Evolutionary conservation across 2,797 vertebrate genomes (phyloP).

Genomic region (Clarias pachynema): DNA sequence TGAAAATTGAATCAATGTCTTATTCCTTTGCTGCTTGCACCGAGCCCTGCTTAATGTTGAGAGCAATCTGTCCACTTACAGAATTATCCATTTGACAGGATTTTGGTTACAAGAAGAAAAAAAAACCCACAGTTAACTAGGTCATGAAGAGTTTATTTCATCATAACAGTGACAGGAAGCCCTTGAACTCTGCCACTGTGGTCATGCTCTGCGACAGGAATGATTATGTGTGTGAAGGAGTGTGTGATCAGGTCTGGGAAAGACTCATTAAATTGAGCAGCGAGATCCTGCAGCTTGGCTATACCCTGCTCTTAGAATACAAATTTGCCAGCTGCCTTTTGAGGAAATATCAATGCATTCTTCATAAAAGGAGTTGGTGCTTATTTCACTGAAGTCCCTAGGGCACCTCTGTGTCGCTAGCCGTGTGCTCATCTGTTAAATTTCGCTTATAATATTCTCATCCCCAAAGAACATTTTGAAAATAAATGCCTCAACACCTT

Average conservation of each 20-base stretch:
- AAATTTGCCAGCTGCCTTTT: conserved; percentile 29
- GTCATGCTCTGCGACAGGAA: conserved; percentile 25
- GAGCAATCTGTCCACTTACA: conserved; percentile 46
- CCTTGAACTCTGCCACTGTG: conserved; percentile 51
- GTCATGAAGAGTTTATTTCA: conserved; percentile 52
- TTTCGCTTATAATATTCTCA: conserved; percentile 1
- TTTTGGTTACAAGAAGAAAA: conserved; percentile 25
- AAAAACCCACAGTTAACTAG: conserved; percentile 27
- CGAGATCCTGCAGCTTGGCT: conserved; percentile 20
- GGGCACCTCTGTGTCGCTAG: conserved; percentile 15
- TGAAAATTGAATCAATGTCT: conserved; percentile 70
- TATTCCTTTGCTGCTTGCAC: conserved; percentile 48
- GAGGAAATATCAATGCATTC: not conserved
- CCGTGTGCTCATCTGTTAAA: conserved; percentile 15
- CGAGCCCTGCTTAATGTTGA: conserved; percentile 28
- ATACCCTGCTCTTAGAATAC: conserved; percentile 27
- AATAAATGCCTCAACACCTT: conserved; percentile 8
- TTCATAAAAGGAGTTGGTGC: conserved; percentile 10
- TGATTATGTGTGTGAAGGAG: conserved; percentile 6
- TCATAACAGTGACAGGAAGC: conserved; percentile 48
- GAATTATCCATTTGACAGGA: conserved; percentile 48
- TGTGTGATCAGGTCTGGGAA: conserved; percentile 21
- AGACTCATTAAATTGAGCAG: conserved; percentile 43
- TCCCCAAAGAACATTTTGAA: not conserved
- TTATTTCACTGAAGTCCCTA: conserved; percentile 10